A percentile compares a stretch with the other conserved stretches of the same genome.
Conservation (phyloP, 2,888 invertebrate species). For the Graphium colonna region DNA sequence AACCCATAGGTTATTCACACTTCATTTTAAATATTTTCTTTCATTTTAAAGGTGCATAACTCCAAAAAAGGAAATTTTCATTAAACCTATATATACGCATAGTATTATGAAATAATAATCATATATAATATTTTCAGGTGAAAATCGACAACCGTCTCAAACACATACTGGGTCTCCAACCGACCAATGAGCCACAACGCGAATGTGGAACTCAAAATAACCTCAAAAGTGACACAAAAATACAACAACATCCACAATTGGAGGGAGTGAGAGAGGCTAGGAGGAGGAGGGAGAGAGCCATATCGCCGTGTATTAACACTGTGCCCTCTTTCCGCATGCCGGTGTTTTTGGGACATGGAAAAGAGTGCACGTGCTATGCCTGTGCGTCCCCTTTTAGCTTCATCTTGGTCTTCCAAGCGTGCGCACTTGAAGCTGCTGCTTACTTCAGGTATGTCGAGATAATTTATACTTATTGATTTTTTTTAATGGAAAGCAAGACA, state of each 20-base stretch:
- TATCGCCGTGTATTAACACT: neutral
- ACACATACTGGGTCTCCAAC: slow-evolving; percentile 49
- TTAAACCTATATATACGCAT: neutral
- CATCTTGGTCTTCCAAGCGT: slow-evolving; percentile 40
- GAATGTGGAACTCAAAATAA: neutral
- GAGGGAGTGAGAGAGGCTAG: neutral
- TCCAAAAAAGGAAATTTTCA: neutral
- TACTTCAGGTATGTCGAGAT: slow-evolving; percentile 53
- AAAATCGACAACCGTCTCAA: slow-evolving; percentile 60
- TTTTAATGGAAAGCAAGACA: too few relatives aligned
- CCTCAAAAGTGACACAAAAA: neutral
- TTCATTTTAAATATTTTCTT: neutral
- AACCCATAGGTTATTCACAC: neutral
- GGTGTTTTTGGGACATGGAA: slow-evolving; percentile 43
- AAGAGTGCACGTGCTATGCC: slow-evolving; percentile 46
- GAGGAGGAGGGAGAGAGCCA: neutral
- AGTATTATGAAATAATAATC: neutral
- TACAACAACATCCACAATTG: too few relatives aligned
- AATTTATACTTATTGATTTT: too few relatives aligned
- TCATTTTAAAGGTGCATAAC: neutral
- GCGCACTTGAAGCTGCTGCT: slow-evolving; percentile 48
- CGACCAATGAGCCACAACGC: slow-evolving; percentile 36
- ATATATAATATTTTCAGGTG: slow-evolving; percentile 37
- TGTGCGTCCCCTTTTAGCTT: slow-evolving; percentile 42
- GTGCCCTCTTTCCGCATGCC: slow-evolving; percentile 47